Percentiles rank a stretch among this genome's conserved stretches.
Evolutionary conservation across 2,888 invertebrate genomes (phyloP).

Genomic region (Petrophora chlorosata): DNA sequence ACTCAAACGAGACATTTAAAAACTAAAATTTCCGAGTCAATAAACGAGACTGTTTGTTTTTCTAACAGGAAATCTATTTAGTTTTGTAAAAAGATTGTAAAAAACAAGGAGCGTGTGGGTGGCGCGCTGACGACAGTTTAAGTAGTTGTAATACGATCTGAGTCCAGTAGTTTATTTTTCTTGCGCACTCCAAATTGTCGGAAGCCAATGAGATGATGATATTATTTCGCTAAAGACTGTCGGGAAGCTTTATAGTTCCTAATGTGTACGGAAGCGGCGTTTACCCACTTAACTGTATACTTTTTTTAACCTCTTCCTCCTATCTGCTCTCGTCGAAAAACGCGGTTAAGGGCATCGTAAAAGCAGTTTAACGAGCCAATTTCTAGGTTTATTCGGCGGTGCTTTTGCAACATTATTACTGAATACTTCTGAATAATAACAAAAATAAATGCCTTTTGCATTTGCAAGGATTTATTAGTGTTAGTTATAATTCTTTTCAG

Average conservation of each 20-base stretch:
- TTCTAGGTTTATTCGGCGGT: no score
- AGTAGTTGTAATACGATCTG: conserved; percentile 75
- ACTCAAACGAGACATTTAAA: conserved; percentile 71
- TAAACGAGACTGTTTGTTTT: conserved; percentile 80
- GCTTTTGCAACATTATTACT: no score
- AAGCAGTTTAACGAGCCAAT: conserved; percentile 2
- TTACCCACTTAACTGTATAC: conserved; percentile 38
- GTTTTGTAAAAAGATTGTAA: conserved; percentile 72
- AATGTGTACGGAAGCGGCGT: conserved; percentile 51
- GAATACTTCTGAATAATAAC: no score
- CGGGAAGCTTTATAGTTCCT: conserved; percentile 43
- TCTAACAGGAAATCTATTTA: conserved; percentile 81
- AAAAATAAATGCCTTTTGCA: no score
- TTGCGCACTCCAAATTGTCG: conserved; percentile 66
- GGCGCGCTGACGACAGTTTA: conserved; percentile 80
- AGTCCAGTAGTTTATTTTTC: conserved; percentile 76
- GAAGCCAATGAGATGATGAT: conserved; percentile 70
- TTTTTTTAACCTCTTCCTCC: conserved; percentile 2
- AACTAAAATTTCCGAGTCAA: conserved; percentile 73
- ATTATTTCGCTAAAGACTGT: conserved; percentile 57
- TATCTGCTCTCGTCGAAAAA: not conserved
- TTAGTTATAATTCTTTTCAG: no score
- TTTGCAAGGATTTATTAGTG: no score
- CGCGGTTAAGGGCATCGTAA: conserved; percentile 2
- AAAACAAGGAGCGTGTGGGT: conserved; percentile 73